Base-by-base conservation (phyloP, 2,113 vertebrate genomes). In the Misgurnus mizolepis region DNA sequence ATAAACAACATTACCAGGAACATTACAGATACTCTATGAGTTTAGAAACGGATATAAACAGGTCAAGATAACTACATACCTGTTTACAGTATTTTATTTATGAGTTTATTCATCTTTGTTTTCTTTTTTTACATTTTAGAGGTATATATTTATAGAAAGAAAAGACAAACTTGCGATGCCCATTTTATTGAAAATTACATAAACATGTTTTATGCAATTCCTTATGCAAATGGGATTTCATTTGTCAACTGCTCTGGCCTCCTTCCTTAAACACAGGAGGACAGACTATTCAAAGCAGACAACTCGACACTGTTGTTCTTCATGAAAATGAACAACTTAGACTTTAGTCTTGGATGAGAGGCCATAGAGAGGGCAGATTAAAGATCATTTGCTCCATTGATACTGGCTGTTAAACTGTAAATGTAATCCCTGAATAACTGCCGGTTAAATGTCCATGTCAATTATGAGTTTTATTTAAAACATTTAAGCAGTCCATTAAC, bases 201-300 rank as follows among this genome's bases (percentile, higher is more conserved):
- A 56, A 61, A 7, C 18, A 27, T 14, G 40, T 17, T 74, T 74
- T 15, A 45, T 18, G 56, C 41, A 14, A 12, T 53, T 53, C 50
- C 50, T 53, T 53, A 61, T 11, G 17, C 47, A 61, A 27, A 47
- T n/a, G 15, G 12, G 6, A 61, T 7, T 74, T 73, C 12, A 47
- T 74, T 47, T 61, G 71, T 70, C 49, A 70, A 70, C 47, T 14
- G 49, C 47, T 61, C 43, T 58, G 55, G 60, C 70, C 55, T 60
- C 15, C 58, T 14, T 75, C 10, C 58, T 64, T 15, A 62, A 47
- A 43, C 40, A 75, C 7, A 15, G 40, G 72, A 75, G 18, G 15
- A 43, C 58, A 75, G 72, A 64, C 72, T 49, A 62, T 62, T 75
- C 72, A 75, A 75, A 75, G 27, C 72, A 75, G 43, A 62, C 72